Base-by-base conservation (phyloP, 2,113 vertebrate genomes). In the Hippocampus barbouri region DNA sequence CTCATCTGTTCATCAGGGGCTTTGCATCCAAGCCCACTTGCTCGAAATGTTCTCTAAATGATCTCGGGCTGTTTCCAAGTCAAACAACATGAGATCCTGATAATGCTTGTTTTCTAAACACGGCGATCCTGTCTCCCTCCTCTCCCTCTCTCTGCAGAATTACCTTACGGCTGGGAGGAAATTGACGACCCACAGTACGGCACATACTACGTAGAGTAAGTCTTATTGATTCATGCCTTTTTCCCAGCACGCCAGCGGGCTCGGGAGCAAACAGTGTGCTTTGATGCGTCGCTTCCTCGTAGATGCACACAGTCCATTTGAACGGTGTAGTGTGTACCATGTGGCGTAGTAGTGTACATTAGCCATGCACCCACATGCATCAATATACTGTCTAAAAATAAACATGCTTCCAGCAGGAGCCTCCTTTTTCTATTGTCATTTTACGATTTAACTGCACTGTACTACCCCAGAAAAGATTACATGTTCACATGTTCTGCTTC, bases 151-250 rank as follows among this genome's bases (percentile, higher is more conserved):
- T 81, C 70, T 66, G 40, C 87, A 99, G 97, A 99, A 85, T 93
- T 99, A 84, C 97, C 97, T 20, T 99, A 99, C 57, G 97, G 97
- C 75, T 99, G 97, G 97, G 97, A 99, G 87, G 97, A 96, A 90
- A 99, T 99, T 81, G 96, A 98, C 73, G 97, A 99, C 71, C 97
- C 97, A 30, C 96, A 99, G 51, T 99, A 98, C 0, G 97, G 97
- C 76, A 97, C 94, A 0, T 99, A 99, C 25, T 99, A 96, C 0
- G 97, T 99, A 40, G 97, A 98, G 97, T 99, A 92, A 98, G 97
- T 96, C 78, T 47, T 53, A 75, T 75, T 53, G 8, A 68, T 74
- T 38, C 6, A 38, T 79, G 54, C 56, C 4, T 51, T 71, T 74
- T 83, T 41, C 20, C 3, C 56, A 23, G 56, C 66, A 63, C 76